Base-by-base conservation (phyloP, 2,888 invertebrate genomes). In the Xiphydria camelus region DNA sequence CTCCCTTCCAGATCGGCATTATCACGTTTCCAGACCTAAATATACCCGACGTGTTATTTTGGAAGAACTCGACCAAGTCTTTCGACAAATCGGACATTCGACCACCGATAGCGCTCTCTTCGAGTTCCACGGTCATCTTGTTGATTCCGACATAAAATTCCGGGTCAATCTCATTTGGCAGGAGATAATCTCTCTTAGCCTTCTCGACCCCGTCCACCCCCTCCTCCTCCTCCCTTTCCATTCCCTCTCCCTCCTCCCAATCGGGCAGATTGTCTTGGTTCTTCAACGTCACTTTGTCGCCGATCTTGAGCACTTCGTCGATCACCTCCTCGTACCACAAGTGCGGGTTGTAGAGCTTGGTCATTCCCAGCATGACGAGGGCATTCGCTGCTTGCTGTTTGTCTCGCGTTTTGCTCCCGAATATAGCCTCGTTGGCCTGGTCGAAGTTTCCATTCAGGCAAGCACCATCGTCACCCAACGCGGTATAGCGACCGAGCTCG, bases 261-360 rank as follows among this genome's bases (percentile, higher is more conserved):
- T 79, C 80, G 0, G 82, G 80, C 1, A 85, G 63, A n/a, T 78
- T 71, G 5, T 73, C 71, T 0, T 82, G 43, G 1, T 82, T 82
- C 0, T 77, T 76, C 0, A 69, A 53, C 1, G 58, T 47, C 43
- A 85, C 62, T 20, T 76, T 77, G 36, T 80, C 78, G 0, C 79
- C 84, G 0, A 79, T 69, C 0, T 70, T 64, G 51, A 84, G 64
- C 7, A 84, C 76, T 29, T 80, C 80, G 46, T 80, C 83, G 3
- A 82, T 61, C 0, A 85, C 82, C n/a, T 79, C 78, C 3, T 76
- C 71, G 4, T 82, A 80, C 86, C 86, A 86, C 3, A 80, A 76
- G 33, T 78, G 78, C 0, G 83, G 78, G 4, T 80, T 78, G 5
- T 84, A 80, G 0, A 83, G 64, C 52, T 80, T 76, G 0, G 82